These are phyloP conservation scores for Oryzias melastigma DNA, from an alignment of 2,113 vertebrate genomes.

Conservation along the genomic window DNA sequence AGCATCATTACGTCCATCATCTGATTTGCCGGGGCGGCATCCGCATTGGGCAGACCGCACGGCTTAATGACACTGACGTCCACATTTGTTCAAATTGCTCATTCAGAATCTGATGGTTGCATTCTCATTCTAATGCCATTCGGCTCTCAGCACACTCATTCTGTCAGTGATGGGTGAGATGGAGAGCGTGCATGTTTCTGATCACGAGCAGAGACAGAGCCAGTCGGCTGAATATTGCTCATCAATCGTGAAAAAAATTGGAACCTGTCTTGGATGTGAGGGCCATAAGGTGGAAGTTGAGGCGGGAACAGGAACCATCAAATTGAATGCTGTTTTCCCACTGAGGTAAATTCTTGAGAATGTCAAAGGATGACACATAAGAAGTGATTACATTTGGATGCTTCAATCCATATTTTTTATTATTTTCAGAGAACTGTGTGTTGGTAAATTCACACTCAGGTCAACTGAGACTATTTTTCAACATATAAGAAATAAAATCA, in stretches of 20 bases:
- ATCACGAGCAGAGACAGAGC: conserved; percentile 17
- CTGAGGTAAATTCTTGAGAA: not conserved
- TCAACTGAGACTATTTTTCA: no score
- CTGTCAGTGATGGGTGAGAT: conserved; percentile 5
- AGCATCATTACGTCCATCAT: conserved; percentile 4
- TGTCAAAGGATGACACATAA: not conserved
- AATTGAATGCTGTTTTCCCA: not conserved
- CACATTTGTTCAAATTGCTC: conserved; percentile 14
- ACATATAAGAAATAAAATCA: no score
- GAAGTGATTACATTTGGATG: not conserved
- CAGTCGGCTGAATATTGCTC: conserved; percentile 14
- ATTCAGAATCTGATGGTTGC: conserved; percentile 13
- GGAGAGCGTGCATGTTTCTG: not conserved
- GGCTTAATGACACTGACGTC: conserved; percentile 18
- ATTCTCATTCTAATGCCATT: not conserved
- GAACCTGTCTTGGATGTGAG: not conserved
- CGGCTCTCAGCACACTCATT: not conserved
- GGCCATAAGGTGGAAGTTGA: not conserved
- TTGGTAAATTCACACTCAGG: no score
- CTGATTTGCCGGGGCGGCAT: not conserved
- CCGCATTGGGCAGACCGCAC: conserved; percentile 2
- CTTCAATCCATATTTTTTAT: no score
- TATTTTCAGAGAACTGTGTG: no score
- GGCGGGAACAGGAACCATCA: not conserved
- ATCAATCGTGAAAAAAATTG: conserved; percentile 25